Conservation (phyloP, 2,797 vertebrate species). For the Pseudopleuronectes americanus region DNA sequence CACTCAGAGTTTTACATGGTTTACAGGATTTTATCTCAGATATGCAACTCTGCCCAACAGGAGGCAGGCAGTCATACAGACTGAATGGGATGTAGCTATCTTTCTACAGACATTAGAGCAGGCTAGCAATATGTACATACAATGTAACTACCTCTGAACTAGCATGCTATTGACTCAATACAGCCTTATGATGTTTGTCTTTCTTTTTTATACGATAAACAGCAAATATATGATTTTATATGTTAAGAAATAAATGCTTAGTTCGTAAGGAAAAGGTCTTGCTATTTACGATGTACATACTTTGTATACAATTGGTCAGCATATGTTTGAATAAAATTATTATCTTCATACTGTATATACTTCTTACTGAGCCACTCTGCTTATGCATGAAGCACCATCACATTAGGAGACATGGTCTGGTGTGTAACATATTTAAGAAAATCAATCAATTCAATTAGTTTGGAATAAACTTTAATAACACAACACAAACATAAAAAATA, state of each 20-base stretch:
- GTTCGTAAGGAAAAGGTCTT: constrained; percentile 80
- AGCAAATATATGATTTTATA: constrained; percentile 84
- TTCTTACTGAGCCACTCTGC: constrained; percentile 18
- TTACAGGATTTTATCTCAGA: constrained; percentile 63
- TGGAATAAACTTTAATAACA: constrained; percentile 59
- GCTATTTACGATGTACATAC: constrained; percentile 87
- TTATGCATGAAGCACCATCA: constrained; percentile 15
- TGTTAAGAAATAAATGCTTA: constrained; percentile 82
- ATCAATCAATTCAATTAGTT: background rate
- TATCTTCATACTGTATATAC: constrained; percentile 71
- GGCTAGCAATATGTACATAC: constrained; percentile 81
- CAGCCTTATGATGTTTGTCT: constrained; percentile 79
- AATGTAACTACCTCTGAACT: constrained; percentile 90
- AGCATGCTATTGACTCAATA: constrained; percentile 84
- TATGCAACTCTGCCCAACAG: constrained; percentile 48
- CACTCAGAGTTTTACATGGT: constrained; percentile 54
- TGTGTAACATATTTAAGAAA: background rate
- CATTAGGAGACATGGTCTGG: background rate
- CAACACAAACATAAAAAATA: constrained; percentile 10
- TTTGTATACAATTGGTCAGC: constrained; percentile 82
- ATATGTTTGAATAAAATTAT: constrained; percentile 85
- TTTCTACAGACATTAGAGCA: constrained; percentile 72
- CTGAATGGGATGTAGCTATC: constrained; percentile 67
- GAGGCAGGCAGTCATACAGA: constrained; percentile 54
- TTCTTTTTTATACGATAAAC: constrained; percentile 79